Conservation (phyloP, 2,888 invertebrate genomes). For the Zygaena filipendulae region DNA sequence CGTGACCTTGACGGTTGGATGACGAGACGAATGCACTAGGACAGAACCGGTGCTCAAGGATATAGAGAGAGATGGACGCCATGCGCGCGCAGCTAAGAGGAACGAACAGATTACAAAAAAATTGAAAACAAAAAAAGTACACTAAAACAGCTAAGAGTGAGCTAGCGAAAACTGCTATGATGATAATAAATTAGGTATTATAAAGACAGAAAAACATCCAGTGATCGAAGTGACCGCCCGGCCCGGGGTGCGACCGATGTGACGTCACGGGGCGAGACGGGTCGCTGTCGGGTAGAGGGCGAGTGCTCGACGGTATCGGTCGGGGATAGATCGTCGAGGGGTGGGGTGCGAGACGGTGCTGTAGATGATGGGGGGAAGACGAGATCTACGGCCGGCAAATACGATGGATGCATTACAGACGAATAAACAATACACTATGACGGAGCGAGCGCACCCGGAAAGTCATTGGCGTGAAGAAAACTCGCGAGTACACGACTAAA, state of each 20-base stretch:
- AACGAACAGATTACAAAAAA: slow-evolving; percentile 17
- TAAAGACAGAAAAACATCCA: no score
- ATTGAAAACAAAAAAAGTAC: no score
- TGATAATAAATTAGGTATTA: no score
- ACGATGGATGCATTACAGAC: slow-evolving; percentile 46
- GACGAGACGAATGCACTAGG: slow-evolving; percentile 3
- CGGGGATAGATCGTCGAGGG: slow-evolving; percentile 20
- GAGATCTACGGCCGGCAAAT: slow-evolving; percentile 28
- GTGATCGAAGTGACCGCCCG: slow-evolving; percentile 25
- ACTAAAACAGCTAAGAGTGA: no score
- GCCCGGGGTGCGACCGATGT: slow-evolving; percentile 19
- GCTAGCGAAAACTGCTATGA: slow-evolving; percentile 29
- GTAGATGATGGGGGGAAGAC: slow-evolving; percentile 25
- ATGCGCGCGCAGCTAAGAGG: slow-evolving; percentile 27
- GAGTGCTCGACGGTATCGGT: slow-evolving; percentile 17
- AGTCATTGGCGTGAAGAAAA: slow-evolving; percentile 46
- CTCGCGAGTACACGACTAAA: no score
- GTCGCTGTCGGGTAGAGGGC: slow-evolving; percentile 20
- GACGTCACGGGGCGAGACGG: slow-evolving; percentile 32
- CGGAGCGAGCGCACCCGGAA: slow-evolving; percentile 34
- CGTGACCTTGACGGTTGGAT: slow-evolving; percentile 3
- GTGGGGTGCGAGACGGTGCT: slow-evolving; percentile 33
- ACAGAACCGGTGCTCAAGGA: slow-evolving; percentile 17
- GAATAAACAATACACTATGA: no score
- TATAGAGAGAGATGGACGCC: slow-evolving; percentile 17